Evolutionary conservation across 2,888 invertebrate genomes (phyloP).

Genomic region (Eurois occulta): DNA sequence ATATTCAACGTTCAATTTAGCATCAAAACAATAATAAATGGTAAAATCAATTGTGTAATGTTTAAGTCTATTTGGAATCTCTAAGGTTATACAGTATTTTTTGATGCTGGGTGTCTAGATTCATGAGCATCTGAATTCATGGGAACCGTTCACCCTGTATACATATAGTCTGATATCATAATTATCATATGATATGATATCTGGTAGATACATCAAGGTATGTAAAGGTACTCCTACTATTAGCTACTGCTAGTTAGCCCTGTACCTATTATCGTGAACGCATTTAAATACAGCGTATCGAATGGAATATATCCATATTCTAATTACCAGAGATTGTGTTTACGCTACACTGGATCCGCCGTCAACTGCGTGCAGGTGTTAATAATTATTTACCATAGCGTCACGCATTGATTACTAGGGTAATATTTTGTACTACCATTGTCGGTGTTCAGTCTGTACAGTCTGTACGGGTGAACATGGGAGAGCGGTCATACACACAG

Average conservation of each 20-base stretch:
- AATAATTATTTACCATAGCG: constrained; percentile 63
- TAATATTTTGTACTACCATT: constrained; percentile 58
- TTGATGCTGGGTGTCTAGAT: not conserved
- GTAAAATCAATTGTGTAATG: constrained; percentile 23
- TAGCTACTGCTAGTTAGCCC: constrained; percentile 25
- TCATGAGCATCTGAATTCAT: not conserved
- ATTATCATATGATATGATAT: no score
- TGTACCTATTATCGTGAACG: constrained; percentile 24
- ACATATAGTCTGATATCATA: no score
- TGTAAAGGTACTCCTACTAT: not conserved
- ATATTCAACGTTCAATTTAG: constrained; percentile 28
- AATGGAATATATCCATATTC: constrained; percentile 62
- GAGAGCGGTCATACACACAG: constrained; percentile 25
- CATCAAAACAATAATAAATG: constrained; percentile 41
- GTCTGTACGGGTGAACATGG: constrained; percentile 23
- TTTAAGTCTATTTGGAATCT: not conserved
- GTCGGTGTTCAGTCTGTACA: constrained; percentile 41
- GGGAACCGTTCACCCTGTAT: no score
- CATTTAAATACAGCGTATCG: constrained; percentile 59
- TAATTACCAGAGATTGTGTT: constrained; percentile 64
- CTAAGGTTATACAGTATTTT: not conserved
- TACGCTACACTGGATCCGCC: constrained; percentile 60
- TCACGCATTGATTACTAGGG: constrained; percentile 66
- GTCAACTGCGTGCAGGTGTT: constrained; percentile 65
- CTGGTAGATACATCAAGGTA: not conserved